Percentiles rank a stretch among this genome's conserved stretches.
Evolutionary conservation across 2,888 invertebrate genomes (phyloP).

Genomic region (Drosophila kokeensis): DNA sequence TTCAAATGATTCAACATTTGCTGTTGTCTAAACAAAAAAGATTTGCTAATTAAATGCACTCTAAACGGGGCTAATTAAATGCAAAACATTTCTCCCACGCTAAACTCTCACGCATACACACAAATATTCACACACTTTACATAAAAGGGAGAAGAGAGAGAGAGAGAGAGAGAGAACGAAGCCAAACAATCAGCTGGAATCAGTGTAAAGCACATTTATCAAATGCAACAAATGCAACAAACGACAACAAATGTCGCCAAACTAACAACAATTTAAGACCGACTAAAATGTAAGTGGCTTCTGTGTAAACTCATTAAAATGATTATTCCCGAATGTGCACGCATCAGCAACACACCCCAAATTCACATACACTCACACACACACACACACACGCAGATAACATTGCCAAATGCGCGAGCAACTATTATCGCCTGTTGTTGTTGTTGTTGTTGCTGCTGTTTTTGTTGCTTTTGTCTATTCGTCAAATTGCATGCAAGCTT

Average conservation of each 20-base stretch:
- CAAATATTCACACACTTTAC: neutral
- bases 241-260: conserved; percentile 43
- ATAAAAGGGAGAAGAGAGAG: neutral
- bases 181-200: conserved; percentile 36
- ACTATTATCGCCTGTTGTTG: conserved; percentile 39
- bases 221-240: conserved; percentile 46
- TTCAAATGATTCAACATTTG: conserved; percentile 26
- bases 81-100: conserved; percentile 43
- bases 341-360: conserved; percentile 44
- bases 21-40: conserved; percentile 32
- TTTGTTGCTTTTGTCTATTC: conserved; percentile 6
- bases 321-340: conserved; percentile 60
- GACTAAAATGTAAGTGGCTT: conserved; percentile 64
- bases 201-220: conserved; percentile 62
- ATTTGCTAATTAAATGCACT: conserved; percentile 27
- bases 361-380: conserved; percentile 24
- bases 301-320: conserved; percentile 77
- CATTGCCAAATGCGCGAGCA: conserved; percentile 54
- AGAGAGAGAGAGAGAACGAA: neutral
- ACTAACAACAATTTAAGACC: conserved; percentile 47
- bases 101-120: neutral
- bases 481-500: conserved; percentile 65
- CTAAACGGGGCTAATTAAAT: conserved; percentile 54
- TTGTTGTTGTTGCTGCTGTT: conserved; percentile 21
- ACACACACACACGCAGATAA: conserved; percentile 1